phyloP scores from a whole-genome alignment of 2,113 vertebrate genomes.

The Nothobranchius kuhntae region DNA sequence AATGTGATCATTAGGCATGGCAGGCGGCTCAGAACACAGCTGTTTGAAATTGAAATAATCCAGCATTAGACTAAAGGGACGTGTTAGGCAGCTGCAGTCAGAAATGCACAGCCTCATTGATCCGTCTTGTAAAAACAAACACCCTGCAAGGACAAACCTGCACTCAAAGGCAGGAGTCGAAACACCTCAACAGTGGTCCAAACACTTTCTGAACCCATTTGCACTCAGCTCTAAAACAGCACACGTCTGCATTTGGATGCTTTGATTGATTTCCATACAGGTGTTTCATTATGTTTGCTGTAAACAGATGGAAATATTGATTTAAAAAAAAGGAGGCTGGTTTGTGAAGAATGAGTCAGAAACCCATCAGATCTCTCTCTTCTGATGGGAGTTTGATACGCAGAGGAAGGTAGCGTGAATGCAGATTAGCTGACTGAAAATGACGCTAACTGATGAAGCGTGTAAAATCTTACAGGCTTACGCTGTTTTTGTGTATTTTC shows the following conservation, averaged over 20 bases:
- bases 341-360: conserved; percentile 28
- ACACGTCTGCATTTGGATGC: conserved; percentile 36
- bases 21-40: conserved; percentile 31
- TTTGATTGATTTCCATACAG: conserved; percentile 9
- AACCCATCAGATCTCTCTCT: conserved; percentile 19
- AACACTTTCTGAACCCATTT: conserved; percentile 22
- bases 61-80: conserved; percentile 39
- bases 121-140: conserved; percentile 13
- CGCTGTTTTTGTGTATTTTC: conserved; percentile 19
- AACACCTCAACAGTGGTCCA: conserved; percentile 32
- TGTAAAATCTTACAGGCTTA: conserved; percentile 14
- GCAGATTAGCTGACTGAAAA: conserved; percentile 16
- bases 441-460: conserved; percentile 18
- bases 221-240: background rate
- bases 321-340: background rate
- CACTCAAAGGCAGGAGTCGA: conserved; percentile 33
- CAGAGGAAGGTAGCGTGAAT: conserved; percentile 32
- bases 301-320: conserved; percentile 49
- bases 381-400: conserved; percentile 15
- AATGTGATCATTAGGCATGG: conserved; percentile 36
- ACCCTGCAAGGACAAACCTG: background rate
- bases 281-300: conserved; percentile 30
- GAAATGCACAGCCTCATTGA: conserved; percentile 22
- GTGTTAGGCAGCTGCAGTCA: conserved; percentile 46
- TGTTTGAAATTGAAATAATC: conserved; percentile 56